Base-by-base conservation (phyloP, 2,113 vertebrate species). In the Eleginops maclovinus region DNA sequence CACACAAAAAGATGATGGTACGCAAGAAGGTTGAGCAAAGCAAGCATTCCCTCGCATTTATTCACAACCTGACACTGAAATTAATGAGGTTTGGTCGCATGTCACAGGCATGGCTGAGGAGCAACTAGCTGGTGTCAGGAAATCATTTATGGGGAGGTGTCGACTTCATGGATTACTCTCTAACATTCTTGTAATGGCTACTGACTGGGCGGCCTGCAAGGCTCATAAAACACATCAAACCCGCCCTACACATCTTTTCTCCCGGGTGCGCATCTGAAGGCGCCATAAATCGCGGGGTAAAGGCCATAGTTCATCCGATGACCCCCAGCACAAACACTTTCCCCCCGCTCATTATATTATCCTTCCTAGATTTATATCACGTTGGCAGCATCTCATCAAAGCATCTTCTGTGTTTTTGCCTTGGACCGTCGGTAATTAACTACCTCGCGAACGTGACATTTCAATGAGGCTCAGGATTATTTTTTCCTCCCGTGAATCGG, bases 391-490 rank as follows among this genome's bases (percentile, higher is more conserved):
- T 84, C 83, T 87, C 79, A 82, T 93, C 86, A 82, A 66, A 31
- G 17, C 19, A 40, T 44, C 43, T 14, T 59, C 79, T 59, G 79
- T 89, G 84, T 40, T 74, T 72, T 65, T 28, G n/a, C 62, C 31
- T 28, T 67, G 36, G 53, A 76, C 75, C 61, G 54, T 50, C n/a
- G 50, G 62, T 89, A 89, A 91, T 87, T 81, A 86, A 90, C 81
- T 56, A 56, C 78, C 61, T 84, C 81, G 67, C 60, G 72, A 72
- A 86, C 70, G 60, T 89, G 82, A 81, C 85, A 84, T 88, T 93
- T 91, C 79, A 55, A n/a, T 8, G 14, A 56, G 73, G 58, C 65
- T 65, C 74, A 51, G 21, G 79, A 77, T 87, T 84, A 78, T 43
- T 44, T 44, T 21, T n/a, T 26, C 8, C 31, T 16, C 56, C 11